These are phyloP conservation scores for Philypnodon macrostomus DNA, from an alignment of 2,797 vertebrate species.

Conservation along the genomic window DNA sequence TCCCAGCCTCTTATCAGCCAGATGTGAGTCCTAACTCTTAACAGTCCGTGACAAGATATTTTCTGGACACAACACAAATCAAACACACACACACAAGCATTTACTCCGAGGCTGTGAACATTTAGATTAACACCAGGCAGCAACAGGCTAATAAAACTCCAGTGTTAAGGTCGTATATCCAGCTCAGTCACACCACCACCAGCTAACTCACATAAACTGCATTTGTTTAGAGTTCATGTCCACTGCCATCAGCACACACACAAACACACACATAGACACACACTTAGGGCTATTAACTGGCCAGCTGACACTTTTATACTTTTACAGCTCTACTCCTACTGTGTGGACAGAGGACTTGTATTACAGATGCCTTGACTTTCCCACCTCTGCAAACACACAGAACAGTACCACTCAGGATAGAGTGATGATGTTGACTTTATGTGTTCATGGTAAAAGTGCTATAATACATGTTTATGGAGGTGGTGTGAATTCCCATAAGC, in stretches of 20 bases:
- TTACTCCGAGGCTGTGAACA: constrained; percentile 21
- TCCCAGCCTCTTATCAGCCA: constrained; percentile 55
- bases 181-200: constrained; percentile 24
- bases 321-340: constrained; percentile 60
- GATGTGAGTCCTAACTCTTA: constrained; percentile 38
- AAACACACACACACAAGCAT: constrained; percentile 38
- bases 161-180: constrained; percentile 47
- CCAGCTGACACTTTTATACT: constrained; percentile 65
- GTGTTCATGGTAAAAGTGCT: not conserved
- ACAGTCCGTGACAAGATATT: constrained; percentile 34
- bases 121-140: constrained; percentile 47
- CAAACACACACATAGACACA: constrained; percentile 32
- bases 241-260: constrained; percentile 46
- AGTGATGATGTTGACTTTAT: constrained; percentile 5
- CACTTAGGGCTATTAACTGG: constrained; percentile 44
- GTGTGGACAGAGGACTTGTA: constrained; percentile 46
- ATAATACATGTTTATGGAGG: not conserved
- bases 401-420: constrained; percentile 5
- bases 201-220: not conserved
- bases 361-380: constrained; percentile 25
- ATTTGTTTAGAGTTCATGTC: constrained; percentile 62
- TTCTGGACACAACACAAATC: constrained; percentile 38
- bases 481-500: constrained; percentile 3
- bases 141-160: constrained; percentile 60
- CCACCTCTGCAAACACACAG: constrained; percentile 16